Base-by-base conservation (phyloP, 2,888 invertebrate genomes). In the Malthinus flaveolus region DNA sequence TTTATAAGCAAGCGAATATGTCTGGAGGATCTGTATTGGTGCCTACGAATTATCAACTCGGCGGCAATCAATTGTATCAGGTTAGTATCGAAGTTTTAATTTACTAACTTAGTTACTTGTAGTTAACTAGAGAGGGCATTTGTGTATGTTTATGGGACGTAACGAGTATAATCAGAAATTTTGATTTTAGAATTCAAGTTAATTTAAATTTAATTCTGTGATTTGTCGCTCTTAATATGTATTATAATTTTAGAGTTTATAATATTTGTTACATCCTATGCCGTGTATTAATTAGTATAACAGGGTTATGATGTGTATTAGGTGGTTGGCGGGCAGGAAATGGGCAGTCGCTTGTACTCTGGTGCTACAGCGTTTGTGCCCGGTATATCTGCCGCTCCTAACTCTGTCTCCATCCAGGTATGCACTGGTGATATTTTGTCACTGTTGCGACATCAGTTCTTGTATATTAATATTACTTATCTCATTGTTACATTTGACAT, bases 1-100 rank as follows among this genome's bases (percentile, higher is more conserved):
- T 90, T 81, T 88, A 88, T 69, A 86, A 89, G 79, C 87, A 87
- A 66, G 82, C 83, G 59, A 83, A 82, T 59, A 80, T 85, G 13
- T 82, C 82, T 45, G 81, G 83, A 59, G 73, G 73, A 1, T 79
- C 80, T 52, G 80, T 85, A 44, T 73, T 83, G 66, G 80, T 85
- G 54, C 83, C 86, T 9, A 81, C 84, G 7, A 83, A 83, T 57
- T 87, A 85, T 73, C 84, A 84, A 65, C 78, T 85, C 63, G 79
- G 81, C 65, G 83, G 83, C 65, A 85, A 84, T 74, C 85, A 87
- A 73, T 79, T 86, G 68, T 86, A 83, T 78, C 84, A 85, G 82
- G 87, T 87, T 77, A 80, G 78, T 73, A 23, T 5, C 23, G 3
- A 23, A 11, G 45, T 34, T 15, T 39, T 49, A 11, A 49, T 11